These are phyloP conservation scores for Caloenas nicobarica DNA, from an alignment of 2,113 vertebrate species.

Conservation along the genomic window DNA sequence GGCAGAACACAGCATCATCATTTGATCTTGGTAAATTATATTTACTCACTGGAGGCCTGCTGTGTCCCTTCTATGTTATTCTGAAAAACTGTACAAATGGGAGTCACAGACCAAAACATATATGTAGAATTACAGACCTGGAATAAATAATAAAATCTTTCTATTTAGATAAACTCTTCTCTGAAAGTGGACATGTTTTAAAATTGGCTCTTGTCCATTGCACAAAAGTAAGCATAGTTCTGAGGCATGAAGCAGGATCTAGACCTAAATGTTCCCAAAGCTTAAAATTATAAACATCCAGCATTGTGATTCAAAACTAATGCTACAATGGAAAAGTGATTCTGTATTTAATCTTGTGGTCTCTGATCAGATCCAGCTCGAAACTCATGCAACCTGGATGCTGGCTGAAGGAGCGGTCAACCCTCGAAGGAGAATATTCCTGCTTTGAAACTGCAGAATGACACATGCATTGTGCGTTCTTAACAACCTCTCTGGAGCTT, in stretches of 20 bases:
- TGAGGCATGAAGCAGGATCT: background rate
- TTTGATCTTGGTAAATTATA: background rate
- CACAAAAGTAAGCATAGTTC: background rate
- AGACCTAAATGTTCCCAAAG: background rate
- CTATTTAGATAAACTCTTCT: background rate
- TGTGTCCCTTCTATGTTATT: background rate
- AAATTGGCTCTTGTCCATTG: background rate
- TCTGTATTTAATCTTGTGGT: background rate
- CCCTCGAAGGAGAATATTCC: background rate
- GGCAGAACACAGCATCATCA: background rate
- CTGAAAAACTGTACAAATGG: background rate
- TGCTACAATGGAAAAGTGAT: background rate
- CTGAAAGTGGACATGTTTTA: background rate
- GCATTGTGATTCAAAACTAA: background rate
- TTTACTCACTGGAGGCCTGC: background rate
- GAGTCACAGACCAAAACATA: background rate
- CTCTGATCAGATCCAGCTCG: background rate
- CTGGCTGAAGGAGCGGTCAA: background rate
- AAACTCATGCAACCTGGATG: accelerated
- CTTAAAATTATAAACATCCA: background rate
- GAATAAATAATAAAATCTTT: background rate
- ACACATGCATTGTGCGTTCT: background rate
- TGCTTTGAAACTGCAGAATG: background rate
- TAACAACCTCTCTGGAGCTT: background rate
- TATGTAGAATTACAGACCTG: background rate